Percentiles rank a stretch among this genome's conserved stretches.
Conservation (phyloP, 2,113 vertebrate species). For the Rallus limicola region DNA sequence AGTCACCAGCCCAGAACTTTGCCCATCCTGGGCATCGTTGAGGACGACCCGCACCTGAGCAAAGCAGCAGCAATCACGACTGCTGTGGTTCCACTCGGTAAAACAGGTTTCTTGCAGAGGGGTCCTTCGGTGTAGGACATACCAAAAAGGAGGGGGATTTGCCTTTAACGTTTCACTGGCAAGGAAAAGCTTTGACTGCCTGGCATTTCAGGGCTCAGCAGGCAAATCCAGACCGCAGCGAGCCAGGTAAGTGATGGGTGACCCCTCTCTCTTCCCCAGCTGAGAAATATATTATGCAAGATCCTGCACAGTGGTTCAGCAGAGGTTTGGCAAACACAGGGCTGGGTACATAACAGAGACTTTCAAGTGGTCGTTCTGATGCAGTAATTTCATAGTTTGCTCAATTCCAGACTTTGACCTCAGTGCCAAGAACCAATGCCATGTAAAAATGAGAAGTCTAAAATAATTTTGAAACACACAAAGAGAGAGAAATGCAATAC, state of each 20-base stretch:
- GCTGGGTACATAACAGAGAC: background rate
- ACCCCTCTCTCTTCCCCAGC: background rate
- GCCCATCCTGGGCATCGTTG: background rate
- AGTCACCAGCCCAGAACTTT: background rate
- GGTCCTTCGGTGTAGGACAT: background rate
- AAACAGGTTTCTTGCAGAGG: background rate
- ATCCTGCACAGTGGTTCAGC: background rate
- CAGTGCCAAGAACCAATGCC: conserved; percentile 33
- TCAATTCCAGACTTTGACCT: background rate
- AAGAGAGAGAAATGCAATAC: background rate
- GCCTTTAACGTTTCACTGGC: background rate
- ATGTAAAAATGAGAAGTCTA: conserved; percentile 26
- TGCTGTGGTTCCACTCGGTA: background rate
- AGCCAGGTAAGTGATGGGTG: background rate
- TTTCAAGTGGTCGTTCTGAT: conserved; percentile 40
- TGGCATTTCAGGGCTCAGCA: background rate
- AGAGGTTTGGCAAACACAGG: background rate
- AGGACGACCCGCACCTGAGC: background rate
- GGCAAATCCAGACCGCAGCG: background rate
- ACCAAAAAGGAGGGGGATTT: rapidly evolving
- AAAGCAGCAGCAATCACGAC: background rate
- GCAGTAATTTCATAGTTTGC: conserved; percentile 9
- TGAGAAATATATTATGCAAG: background rate
- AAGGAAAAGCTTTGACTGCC: background rate
- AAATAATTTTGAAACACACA: conserved; percentile 4